Evolutionary conservation across 2,888 invertebrate species (phyloP), one percentile per base, ranked within the genome.

Genomic region (Diadegma fenestrale): DNA sequence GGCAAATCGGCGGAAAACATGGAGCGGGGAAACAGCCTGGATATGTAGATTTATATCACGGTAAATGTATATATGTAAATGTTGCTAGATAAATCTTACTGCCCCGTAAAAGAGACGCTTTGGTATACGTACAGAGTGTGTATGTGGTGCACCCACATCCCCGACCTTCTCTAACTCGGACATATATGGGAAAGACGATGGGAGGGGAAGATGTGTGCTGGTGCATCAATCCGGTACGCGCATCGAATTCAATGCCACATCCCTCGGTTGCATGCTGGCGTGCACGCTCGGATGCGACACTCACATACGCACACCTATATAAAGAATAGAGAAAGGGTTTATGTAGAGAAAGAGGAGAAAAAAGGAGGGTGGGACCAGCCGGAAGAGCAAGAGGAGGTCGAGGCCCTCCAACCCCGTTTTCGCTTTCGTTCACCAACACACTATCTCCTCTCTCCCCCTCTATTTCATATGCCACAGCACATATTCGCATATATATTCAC

Each of bases 401-500:
- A 86, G 84, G 89, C 90, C 88, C 89, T 90, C 88, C 90, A 90
- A 86, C 90, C 90, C 88, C 89, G 91, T 90, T 92, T 92, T 91
- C 92, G 89, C 92, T 92, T 92, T 92, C 92, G 89, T 91, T 91
- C 88, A 88, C 85, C 87, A 89, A 87, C 89, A 87, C 89, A 87
- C 88, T 84, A 82, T 84, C 87, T 89, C 90, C 90, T 86, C 86
- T 87, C 89, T 87, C 89, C 48, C 68, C 66, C 63, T 43, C 76
- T 76, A 48, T 78, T 48, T 22, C 45, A 88, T 91, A 51, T 51
- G 91, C 58, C 26, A 58, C 58, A 6, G 90, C 91, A 92, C 90
- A 92, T 91, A 92, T 91, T 91, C 91, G 90, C 90, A 89, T 91
- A 91, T 91, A 71, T 92, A 72, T 54, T 45, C 45, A 90, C 91